phyloP scores from a whole-genome alignment of 2,797 vertebrate genomes.

The Lagodon rhomboides region DNA sequence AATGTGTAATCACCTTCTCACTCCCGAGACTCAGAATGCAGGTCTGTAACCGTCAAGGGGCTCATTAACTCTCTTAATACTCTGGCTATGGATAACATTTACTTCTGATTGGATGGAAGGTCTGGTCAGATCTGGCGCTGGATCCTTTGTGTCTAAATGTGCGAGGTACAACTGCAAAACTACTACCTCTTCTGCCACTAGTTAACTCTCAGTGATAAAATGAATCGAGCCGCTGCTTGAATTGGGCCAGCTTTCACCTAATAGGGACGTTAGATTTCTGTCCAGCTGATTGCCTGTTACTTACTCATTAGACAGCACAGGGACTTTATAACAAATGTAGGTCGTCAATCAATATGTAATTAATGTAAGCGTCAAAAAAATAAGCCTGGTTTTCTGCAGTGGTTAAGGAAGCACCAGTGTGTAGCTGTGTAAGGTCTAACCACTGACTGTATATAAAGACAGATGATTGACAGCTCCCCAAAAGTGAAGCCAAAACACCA shows the following conservation, averaged over 20 bases:
- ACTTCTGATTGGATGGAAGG: background rate
- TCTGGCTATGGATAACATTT: slow-evolving; percentile 1
- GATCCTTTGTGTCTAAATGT: background rate
- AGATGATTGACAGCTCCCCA: too few species aligned
- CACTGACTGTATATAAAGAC: too few species aligned
- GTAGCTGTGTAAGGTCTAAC: background rate
- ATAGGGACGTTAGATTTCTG: background rate
- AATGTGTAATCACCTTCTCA: slow-evolving; percentile 5
- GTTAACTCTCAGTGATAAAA: background rate
- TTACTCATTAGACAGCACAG: background rate
- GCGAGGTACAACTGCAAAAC: background rate
- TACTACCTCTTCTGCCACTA: background rate
- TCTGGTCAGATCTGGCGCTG: too few species aligned
- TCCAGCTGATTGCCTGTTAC: background rate
- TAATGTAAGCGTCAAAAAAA: background rate
- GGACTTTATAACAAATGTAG: background rate
- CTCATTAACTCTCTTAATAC: slow-evolving; percentile 23
- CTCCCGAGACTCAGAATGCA: background rate
- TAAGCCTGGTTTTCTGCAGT: background rate
- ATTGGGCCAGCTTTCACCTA: background rate
- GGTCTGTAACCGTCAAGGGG: background rate
- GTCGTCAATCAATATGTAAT: background rate
- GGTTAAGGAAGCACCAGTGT: background rate
- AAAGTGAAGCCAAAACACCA: too few species aligned
- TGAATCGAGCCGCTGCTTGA: background rate